Base-by-base conservation (phyloP, 2,797 vertebrate species). In the Knipowitschia caucasica region DNA sequence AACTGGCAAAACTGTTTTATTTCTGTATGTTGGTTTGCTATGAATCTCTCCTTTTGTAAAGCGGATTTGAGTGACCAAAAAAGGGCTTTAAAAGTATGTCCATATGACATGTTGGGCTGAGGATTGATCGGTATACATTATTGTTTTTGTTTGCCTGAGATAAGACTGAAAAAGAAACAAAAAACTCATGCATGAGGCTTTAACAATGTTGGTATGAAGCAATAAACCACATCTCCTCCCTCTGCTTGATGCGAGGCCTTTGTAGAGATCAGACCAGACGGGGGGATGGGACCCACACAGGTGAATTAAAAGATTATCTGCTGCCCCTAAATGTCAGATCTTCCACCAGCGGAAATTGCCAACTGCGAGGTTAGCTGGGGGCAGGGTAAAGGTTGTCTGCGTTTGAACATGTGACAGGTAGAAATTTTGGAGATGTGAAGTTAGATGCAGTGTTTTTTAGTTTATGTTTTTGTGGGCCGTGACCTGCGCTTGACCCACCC, bases 281-380 rank as follows among this genome's bases (percentile, higher is more conserved):
- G 57, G 39, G 54, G 10, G 11, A 56, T 30, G 59, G 17, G 15
- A 35, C 43, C 14, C 69, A 59, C 59, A 31, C 56, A 63, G 68
- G 59, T 58, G 43, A 73, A 70, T 73, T 64, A 59, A 69, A 63
- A 71, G 67, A 69, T 77, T 78, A 80, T 79, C 77, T 56, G 1
- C 0, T 53, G 64, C 50, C 52, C 62, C 42, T 24, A 52, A 55
- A 64, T 59, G 65, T 65, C 65, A 68, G n/a, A 50, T 45, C 29
- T 25, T 38, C 63, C 52, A 69, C 15, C 33, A 40, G 52, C 59
- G 42, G 45, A 72, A 71, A 73, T 59, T 64, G 62, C 51, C 58
- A 14, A n/a, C 15, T 47, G 57, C 47, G 40, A 68, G 57, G 66
- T 71, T 67, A 63, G 40, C 30, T 4, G 50, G 36, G 29, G 57